These are phyloP conservation scores for Pristionchus fissidentatus DNA, from an alignment of 2,888 invertebrate species.

Conservation along the genomic window DNA sequence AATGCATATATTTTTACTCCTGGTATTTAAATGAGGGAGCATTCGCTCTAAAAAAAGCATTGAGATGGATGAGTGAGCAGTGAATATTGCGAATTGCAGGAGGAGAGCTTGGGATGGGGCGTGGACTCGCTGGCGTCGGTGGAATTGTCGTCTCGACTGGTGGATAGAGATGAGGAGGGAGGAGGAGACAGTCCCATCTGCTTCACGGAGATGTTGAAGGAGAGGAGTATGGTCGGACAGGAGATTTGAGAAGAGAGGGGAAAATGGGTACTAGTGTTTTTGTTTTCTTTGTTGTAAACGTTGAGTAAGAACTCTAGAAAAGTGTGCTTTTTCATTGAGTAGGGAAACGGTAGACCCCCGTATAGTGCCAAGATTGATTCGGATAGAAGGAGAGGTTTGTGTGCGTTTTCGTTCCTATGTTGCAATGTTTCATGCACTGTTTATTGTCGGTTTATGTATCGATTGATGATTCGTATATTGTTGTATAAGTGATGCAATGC, in stretches of 20 bases:
- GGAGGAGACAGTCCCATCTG: conserved; percentile 39
- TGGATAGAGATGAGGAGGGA: background rate
- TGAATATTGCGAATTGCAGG: conserved; percentile 17
- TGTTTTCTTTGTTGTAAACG: background rate
- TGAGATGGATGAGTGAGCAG: background rate
- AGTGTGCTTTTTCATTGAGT: background rate
- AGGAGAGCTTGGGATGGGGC: conserved; percentile 44
- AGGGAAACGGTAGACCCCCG: background rate
- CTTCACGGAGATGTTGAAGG: conserved; percentile 43
- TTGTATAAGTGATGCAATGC: too few relatives aligned
- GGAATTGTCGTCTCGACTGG: conserved; percentile 34
- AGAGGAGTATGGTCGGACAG: conserved; percentile 31
- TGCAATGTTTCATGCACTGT: conserved; percentile 29
- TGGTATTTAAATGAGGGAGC: background rate
- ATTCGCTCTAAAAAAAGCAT: background rate
- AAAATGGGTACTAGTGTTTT: background rate
- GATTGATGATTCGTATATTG: too few relatives aligned
- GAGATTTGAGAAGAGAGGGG: conserved; percentile 7
- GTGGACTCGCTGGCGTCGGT: conserved; percentile 32
- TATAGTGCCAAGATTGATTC: conserved; percentile 5
- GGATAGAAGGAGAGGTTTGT: background rate
- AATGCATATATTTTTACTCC: background rate
- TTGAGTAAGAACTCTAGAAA: background rate
- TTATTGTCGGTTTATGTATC: background rate
- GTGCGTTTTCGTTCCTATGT: background rate